Evolutionary conservation across 2,113 vertebrate species (phyloP).

Genomic region (Tachuris rubrigastra): DNA sequence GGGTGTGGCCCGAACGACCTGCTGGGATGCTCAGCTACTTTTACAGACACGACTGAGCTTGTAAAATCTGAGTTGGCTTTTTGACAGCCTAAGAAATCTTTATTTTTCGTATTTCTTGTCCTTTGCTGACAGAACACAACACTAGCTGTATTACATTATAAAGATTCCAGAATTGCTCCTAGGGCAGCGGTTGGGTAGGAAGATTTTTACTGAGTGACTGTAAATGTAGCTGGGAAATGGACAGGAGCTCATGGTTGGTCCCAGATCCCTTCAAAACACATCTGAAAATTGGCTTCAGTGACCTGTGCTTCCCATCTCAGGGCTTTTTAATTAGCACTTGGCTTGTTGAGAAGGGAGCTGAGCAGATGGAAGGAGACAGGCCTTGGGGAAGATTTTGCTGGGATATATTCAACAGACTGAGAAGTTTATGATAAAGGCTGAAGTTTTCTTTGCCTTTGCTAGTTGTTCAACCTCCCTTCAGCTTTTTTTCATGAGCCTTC

Average conservation of each 20-base stretch:
- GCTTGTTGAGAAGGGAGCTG: neutral
- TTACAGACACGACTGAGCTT: fast-evolving
- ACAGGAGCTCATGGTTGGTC: neutral
- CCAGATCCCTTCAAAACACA: neutral
- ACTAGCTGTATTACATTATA: too few species aligned
- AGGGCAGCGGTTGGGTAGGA: neutral
- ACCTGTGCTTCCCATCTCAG: neutral
- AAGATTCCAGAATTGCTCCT: neutral
- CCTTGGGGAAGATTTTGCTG: neutral
- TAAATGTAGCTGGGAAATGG: neutral
- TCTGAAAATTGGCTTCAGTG: neutral
- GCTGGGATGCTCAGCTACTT: neutral
- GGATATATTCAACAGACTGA: neutral
- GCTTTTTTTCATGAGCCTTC: neutral
- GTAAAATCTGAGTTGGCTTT: neutral
- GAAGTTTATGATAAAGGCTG: neutral
- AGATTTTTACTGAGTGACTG: neutral
- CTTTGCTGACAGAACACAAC: neutral
- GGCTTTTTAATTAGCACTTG: neutral
- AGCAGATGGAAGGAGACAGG: neutral
- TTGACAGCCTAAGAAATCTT: neutral
- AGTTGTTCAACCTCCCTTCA: neutral
- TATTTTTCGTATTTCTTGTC: neutral
- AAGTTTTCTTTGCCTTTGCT: neutral
- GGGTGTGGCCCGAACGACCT: neutral